Conservation (phyloP, 2,797 vertebrate genomes). For the Anabacerthia variegaticeps region DNA sequence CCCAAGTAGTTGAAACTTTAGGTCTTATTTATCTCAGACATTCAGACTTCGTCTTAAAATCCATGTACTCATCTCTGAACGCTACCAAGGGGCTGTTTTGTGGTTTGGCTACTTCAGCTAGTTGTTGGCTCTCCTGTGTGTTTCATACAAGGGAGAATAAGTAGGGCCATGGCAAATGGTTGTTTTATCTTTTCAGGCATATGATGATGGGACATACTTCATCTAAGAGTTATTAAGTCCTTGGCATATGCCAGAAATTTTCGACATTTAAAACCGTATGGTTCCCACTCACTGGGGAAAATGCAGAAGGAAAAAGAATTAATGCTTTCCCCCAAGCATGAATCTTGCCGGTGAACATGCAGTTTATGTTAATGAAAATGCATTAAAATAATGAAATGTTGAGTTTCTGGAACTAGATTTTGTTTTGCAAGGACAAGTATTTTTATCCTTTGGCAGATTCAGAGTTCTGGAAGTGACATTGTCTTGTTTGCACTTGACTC, state of each 20-base stretch:
- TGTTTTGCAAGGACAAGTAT: neutral
- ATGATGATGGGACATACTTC: neutral
- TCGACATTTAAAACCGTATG: neutral
- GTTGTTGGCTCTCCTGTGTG: neutral
- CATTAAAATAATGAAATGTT: neutral
- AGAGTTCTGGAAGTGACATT: neutral
- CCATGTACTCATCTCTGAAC: fast-evolving
- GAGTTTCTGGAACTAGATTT: neutral
- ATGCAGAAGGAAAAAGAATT: neutral
- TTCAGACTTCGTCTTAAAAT: neutral
- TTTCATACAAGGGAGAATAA: neutral
- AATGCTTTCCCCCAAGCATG: neutral
- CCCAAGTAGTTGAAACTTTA: neutral
- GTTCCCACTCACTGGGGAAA: neutral
- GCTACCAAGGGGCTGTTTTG: neutral
- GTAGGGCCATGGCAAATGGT: neutral
- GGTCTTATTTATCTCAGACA: neutral
- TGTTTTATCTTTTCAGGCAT: neutral
- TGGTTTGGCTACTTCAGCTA: neutral
- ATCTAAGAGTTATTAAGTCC: neutral
- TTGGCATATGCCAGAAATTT: neutral
- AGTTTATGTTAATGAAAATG: neutral
- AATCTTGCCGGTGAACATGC: neutral
- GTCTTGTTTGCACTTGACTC: neutral
- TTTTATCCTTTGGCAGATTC: neutral